Conservation (phyloP, 2,797 vertebrate genomes). For the Sphenopsis melanotis region DNA sequence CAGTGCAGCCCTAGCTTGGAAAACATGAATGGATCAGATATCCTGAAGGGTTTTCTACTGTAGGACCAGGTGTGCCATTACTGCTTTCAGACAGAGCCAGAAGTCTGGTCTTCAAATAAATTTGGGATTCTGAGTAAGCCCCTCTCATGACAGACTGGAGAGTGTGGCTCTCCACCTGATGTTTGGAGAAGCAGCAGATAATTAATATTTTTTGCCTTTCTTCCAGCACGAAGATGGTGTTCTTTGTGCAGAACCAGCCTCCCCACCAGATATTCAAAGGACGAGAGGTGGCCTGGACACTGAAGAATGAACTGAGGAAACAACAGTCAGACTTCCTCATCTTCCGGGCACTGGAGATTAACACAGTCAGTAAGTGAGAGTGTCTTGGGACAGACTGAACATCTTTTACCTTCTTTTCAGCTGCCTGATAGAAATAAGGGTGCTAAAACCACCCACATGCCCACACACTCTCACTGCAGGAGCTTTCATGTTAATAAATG, state of each 20-base stretch:
- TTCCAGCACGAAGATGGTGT: constrained; percentile 92
- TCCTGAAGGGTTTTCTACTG: neutral
- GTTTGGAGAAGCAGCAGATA: neutral
- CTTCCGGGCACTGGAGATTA: constrained; percentile 86
- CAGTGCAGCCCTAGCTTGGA: neutral
- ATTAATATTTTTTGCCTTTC: neutral
- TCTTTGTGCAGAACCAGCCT: constrained; percentile 91
- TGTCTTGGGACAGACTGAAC: neutral
- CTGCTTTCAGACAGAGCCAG: neutral
- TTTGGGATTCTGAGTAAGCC: neutral
- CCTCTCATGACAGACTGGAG: neutral
- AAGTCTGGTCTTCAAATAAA: neutral
- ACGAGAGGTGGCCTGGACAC: constrained; percentile 83
- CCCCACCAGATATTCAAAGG: constrained; percentile 90
- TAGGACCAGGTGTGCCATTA: neutral
- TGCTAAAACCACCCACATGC: neutral
- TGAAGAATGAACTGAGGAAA: constrained; percentile 88
- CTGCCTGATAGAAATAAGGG: neutral
- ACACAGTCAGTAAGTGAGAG: constrained; percentile 90
- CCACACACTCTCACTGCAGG: neutral
- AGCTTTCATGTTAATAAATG: neutral
- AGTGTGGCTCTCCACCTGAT: neutral
- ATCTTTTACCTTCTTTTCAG: neutral
- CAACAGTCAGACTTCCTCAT: constrained; percentile 96
- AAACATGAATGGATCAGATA: neutral